Conservation (phyloP, 2,113 vertebrate species). For the Neodontobutis hainanensis region DNA sequence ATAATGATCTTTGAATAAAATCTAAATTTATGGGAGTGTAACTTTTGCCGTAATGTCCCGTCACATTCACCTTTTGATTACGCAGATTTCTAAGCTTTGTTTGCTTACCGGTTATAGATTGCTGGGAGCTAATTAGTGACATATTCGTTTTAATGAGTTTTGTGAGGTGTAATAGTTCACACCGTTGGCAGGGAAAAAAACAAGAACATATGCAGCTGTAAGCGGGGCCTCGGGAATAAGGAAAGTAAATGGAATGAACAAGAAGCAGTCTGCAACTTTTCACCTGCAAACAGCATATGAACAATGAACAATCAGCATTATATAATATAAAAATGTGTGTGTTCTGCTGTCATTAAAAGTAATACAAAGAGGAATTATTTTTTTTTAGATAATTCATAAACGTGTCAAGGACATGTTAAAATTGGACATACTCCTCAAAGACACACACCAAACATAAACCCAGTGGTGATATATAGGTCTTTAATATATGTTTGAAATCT, state of each 20-base stretch:
- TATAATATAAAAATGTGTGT: background rate
- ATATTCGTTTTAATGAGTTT: conserved; percentile 31
- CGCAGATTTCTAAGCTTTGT: conserved; percentile 12
- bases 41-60: background rate
- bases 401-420: too few species aligned
- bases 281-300: background rate
- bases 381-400: too few species aligned
- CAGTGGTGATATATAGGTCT: too few species aligned
- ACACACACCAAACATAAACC: too few species aligned
- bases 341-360: background rate
- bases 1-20: too few species aligned
- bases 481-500: too few species aligned
- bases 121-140: conserved; percentile 33
- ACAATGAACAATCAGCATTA: background rate
- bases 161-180: conserved; percentile 49
- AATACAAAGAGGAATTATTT: too few species aligned
- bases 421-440: too few species aligned
- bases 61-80: conserved; percentile 28
- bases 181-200: conserved; percentile 26
- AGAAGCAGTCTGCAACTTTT: conserved; percentile 10
- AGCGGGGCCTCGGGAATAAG: conserved; percentile 23
- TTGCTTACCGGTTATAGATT: conserved; percentile 20
- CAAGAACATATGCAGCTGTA: conserved; percentile 29
- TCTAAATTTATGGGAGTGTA: too few species aligned
- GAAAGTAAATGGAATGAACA: conserved; percentile 22